Evolutionary conservation across 2,888 invertebrate genomes (phyloP).

Genomic region (Chironomus riparius): DNA sequence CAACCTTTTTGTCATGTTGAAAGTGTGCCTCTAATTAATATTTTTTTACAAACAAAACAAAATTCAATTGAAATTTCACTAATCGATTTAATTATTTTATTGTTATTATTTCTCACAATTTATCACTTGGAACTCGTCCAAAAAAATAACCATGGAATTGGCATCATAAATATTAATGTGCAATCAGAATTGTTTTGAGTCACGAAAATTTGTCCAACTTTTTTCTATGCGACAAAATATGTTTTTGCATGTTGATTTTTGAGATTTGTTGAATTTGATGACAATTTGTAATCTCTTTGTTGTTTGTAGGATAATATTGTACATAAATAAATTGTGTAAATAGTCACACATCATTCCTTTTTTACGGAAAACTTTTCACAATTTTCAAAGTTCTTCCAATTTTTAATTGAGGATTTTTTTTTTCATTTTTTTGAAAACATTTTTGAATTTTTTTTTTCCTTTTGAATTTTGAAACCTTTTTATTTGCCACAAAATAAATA

Average conservation of each 20-base stretch:
- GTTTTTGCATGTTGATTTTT: background rate
- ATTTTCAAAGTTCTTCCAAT: no score
- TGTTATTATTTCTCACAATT: background rate
- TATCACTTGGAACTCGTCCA: background rate
- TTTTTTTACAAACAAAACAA: no score
- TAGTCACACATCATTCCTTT: no score
- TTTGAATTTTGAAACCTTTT: slow-evolving; percentile 14
- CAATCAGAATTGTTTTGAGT: background rate
- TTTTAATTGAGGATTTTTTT: background rate
- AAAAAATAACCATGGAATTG: background rate
- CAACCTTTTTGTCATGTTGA: no score
- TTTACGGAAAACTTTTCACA: no score
- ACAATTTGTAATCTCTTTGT: no score
- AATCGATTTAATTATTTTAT: background rate
- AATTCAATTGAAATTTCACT: no score
- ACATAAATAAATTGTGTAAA: no score
- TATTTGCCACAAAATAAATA: background rate
- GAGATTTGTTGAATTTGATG: no score
- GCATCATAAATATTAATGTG: background rate
- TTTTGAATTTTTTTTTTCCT: background rate
- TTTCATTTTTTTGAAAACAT: background rate
- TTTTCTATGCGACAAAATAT: background rate
- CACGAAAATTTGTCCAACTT: background rate
- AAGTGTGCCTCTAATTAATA: no score
- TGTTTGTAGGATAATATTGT: no score